Evolutionary conservation across 2,113 vertebrate genomes (phyloP).

Genomic region (Aegithalos caudatus): DNA sequence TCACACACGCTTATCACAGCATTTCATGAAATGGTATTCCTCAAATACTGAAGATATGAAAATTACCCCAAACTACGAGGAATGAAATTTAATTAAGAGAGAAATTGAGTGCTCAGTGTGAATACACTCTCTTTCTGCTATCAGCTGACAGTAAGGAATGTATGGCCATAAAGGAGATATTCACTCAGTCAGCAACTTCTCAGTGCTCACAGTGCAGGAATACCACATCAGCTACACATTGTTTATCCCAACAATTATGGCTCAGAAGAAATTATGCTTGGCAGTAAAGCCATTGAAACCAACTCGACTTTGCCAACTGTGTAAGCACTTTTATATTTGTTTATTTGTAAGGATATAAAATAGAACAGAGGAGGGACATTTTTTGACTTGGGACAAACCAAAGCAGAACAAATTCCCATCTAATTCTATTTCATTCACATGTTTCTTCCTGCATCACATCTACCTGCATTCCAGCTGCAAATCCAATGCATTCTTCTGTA

Average conservation of each 20-base stretch:
- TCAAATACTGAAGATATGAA: not conserved
- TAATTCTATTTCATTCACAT: not conserved
- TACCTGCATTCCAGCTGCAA: not conserved
- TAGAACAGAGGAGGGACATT: not conserved
- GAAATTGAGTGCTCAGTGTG: not conserved
- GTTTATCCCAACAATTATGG: not conserved
- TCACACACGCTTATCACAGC: not conserved
- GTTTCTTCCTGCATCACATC: not conserved
- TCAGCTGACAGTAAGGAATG: not conserved
- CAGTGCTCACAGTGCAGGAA: not conserved
- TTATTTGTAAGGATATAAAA: not conserved
- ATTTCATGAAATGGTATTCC: not conserved
- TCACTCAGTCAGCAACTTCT: not conserved
- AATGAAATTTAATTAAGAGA: not conserved
- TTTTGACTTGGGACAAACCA: not conserved
- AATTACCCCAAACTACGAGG: not conserved
- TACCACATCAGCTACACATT: not conserved
- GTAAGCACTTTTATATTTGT: not conserved
- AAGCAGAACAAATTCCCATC: not conserved
- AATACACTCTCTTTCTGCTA: not conserved
- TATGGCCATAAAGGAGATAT: not conserved
- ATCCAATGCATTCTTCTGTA: not conserved
- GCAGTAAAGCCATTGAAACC: not conserved
- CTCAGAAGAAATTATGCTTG: not conserved
- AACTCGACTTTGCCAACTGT: not conserved